Evolutionary conservation across 2,797 vertebrate species (phyloP).

Genomic region (Alauda arvensis): DNA sequence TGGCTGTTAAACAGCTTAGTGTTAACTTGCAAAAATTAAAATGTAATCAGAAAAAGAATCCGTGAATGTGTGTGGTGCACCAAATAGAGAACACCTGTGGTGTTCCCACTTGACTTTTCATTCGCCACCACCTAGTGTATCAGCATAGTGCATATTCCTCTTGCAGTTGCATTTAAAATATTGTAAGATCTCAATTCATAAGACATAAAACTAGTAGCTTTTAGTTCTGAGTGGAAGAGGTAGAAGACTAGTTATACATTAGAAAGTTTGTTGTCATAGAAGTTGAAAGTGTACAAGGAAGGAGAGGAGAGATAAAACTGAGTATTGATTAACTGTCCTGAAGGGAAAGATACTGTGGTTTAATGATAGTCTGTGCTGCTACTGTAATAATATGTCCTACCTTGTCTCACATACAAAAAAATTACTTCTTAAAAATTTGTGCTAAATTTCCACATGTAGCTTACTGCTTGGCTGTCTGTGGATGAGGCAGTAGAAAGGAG

Average conservation of each 20-base stretch:
- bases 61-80: fast-evolving
- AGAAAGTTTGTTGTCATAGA: background rate
- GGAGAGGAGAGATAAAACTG: background rate
- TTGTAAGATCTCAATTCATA: background rate
- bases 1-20: background rate
- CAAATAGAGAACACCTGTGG: background rate
- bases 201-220: background rate
- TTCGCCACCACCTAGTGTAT: background rate
- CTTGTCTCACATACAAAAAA: background rate
- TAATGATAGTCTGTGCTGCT: background rate
- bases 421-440: background rate
- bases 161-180: background rate
- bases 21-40: constrained; percentile 15
- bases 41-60: background rate
- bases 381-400: background rate
- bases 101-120: background rate
- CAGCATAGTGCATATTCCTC: background rate
- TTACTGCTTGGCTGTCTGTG: background rate
- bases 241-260: background rate
- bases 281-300: background rate
- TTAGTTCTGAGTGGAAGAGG: background rate
- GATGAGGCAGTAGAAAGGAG: background rate
- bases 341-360: background rate
- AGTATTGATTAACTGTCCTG: background rate
- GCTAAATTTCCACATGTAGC: background rate